These are phyloP conservation scores for Trissolcus basalis DNA, from an alignment of 1,140 invertebrate genomes.

Conservation along the genomic window DNA sequence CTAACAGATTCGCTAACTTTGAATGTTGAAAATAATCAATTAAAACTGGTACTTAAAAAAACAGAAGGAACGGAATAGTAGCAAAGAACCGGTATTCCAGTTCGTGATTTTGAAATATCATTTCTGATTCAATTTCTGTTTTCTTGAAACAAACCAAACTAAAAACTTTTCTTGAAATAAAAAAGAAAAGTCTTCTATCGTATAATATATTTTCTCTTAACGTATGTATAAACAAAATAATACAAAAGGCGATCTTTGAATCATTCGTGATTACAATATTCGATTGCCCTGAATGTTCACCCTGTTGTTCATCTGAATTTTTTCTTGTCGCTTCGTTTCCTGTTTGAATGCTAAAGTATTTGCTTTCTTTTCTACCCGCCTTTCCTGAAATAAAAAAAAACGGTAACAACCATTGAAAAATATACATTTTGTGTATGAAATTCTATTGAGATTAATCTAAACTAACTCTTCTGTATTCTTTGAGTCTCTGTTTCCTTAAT, in stretches of 20 bases:
- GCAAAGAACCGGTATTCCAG: too few relatives aligned
- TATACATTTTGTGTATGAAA: neutral
- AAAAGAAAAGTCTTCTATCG: too few relatives aligned
- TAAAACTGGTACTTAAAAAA: too few relatives aligned
- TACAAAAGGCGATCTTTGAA: neutral
- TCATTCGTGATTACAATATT: slow-evolving; percentile 76
- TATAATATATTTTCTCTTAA: too few relatives aligned
- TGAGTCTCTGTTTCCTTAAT: slow-evolving; percentile 87
- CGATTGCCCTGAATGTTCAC: slow-evolving; percentile 84
- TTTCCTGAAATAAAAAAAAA: slow-evolving; percentile 77
- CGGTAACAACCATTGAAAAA: slow-evolving; percentile 17
- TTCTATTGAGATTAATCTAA: slow-evolving; percentile 8
- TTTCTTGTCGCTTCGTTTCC: slow-evolving; percentile 89
- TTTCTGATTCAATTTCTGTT: too few relatives aligned
- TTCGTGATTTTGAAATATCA: too few relatives aligned
- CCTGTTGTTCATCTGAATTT: slow-evolving; percentile 84
- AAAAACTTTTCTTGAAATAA: too few relatives aligned
- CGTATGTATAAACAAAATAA: too few relatives aligned
- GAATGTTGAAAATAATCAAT: too few relatives aligned
- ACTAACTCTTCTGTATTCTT: slow-evolving; percentile 83
- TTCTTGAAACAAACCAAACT: too few relatives aligned
- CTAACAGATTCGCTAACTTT: too few relatives aligned
- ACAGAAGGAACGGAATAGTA: too few relatives aligned
- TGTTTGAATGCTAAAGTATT: slow-evolving; percentile 92
- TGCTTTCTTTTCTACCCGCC: slow-evolving; percentile 90